phyloP scores from a whole-genome alignment of 2,797 vertebrate genomes.

The Eutrigla gurnardus region DNA sequence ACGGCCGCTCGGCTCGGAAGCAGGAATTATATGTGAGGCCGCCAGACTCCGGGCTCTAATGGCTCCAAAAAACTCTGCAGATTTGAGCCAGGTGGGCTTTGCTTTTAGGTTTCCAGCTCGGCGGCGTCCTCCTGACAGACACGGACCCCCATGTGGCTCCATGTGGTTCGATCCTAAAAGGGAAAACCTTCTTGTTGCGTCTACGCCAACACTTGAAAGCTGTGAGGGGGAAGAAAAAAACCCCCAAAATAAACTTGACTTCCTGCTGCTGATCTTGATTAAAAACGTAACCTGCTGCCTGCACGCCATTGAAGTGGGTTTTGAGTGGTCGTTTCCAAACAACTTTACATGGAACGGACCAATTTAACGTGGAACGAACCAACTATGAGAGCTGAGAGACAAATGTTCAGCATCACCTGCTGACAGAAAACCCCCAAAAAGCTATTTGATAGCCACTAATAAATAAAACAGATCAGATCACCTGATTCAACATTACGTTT shows the following conservation, averaged over 20 bases:
- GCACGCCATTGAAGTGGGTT: not conserved
- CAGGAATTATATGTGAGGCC: constrained; percentile 24
- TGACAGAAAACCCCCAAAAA: not conserved
- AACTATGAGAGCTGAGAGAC: too few species aligned
- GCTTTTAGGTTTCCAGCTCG: not conserved
- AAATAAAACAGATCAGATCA: too few species aligned
- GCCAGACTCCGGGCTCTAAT: not conserved
- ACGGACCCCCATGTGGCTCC: not conserved
- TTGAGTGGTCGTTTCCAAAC: not conserved
- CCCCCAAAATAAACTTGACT: too few species aligned
- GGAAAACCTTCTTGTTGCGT: not conserved
- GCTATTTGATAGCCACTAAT: too few species aligned
- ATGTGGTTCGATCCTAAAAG: not conserved
- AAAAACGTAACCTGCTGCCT: not conserved
- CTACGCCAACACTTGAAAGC: not conserved
- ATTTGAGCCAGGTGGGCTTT: constrained; percentile 30
- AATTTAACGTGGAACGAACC: too few species aligned
- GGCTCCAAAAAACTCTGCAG: not conserved
- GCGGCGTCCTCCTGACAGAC: too few species aligned
- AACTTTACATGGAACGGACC: not conserved
- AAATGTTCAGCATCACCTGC: not conserved
- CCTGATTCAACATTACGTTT: too few species aligned
- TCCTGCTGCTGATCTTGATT: not conserved
- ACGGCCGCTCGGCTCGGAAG: constrained; percentile 26
- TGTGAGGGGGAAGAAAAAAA: not conserved